These are phyloP conservation scores for Galendromus occidentalis DNA, from an alignment of 1,140 invertebrate genomes.

Conservation along the genomic window DNA sequence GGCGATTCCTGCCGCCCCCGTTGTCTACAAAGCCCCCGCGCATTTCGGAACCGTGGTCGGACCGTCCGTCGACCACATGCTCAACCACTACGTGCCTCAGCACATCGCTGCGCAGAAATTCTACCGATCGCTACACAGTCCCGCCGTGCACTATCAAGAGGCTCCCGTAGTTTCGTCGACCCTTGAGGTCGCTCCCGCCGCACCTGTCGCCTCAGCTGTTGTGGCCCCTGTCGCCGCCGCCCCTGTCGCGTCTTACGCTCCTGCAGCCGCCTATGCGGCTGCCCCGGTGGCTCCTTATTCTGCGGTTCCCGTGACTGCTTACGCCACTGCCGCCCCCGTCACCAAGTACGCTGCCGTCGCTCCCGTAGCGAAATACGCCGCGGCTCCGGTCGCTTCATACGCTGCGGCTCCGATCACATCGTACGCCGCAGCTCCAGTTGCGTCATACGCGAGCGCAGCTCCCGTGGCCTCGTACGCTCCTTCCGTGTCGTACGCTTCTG, in stretches of 20 bases:
- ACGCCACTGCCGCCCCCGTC: neutral
- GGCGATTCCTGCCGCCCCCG: neutral
- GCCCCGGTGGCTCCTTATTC: neutral
- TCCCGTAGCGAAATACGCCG: neutral
- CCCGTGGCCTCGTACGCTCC: neutral
- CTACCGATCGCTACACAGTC: neutral
- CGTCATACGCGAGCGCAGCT: neutral
- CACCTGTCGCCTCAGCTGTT: neutral
- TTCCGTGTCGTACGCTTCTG: neutral
- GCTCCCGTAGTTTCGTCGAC: neutral
- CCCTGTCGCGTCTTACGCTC: neutral
- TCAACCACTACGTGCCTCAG: neutral
- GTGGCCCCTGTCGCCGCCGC: neutral
- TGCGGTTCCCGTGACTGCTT: neutral
- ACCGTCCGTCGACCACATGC: neutral
- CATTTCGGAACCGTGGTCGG: neutral
- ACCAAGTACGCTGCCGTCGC: neutral
- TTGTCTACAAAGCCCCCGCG: neutral
- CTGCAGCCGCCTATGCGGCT: neutral
- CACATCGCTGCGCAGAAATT: neutral
- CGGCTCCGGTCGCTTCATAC: neutral
- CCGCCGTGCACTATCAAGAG: neutral
- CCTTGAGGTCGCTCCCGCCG: neutral
- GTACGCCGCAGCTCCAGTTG: neutral
- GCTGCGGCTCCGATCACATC: neutral